Evolutionary conservation across 2,797 vertebrate genomes (phyloP).

Genomic region (Rhinoraja longicauda): DNA sequence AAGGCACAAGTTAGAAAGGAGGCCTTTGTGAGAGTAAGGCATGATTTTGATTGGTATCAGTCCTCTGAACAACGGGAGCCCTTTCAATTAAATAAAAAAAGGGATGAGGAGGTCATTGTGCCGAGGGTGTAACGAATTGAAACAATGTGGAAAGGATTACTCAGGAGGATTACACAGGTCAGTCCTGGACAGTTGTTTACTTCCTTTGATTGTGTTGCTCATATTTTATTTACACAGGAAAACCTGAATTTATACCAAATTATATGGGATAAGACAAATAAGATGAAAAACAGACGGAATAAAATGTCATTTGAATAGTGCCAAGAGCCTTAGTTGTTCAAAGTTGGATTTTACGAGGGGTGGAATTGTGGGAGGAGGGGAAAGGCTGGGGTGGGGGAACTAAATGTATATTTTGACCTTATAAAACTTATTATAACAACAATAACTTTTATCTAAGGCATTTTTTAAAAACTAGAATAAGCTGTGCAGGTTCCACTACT

Average conservation of each 20-base stretch:
- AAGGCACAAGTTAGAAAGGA: not conserved
- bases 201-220: slow-evolving; percentile 8
- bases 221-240: not conserved
- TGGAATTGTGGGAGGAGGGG: not conserved
- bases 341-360: not conserved
- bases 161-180: not conserved
- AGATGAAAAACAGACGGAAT: not conserved
- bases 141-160: not conserved
- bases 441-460: not conserved
- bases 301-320: not conserved
- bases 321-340: not conserved
- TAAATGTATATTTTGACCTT: not conserved
- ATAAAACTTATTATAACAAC: not conserved
- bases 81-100: slow-evolving; percentile 12
- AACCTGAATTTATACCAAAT: not conserved
- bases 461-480: not conserved
- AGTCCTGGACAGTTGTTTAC: not conserved
- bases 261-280: not conserved
- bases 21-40: not conserved
- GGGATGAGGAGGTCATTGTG: not conserved
- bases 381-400: too few species aligned
- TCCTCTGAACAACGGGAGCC: not conserved
- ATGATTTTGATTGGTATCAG: not conserved
- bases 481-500: not conserved
- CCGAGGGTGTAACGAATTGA: not conserved